A percentile compares a stretch with the other conserved stretches of the same genome.
phyloP scores from a whole-genome alignment of 2,888 invertebrate genomes.

The Augiades crinisus region DNA sequence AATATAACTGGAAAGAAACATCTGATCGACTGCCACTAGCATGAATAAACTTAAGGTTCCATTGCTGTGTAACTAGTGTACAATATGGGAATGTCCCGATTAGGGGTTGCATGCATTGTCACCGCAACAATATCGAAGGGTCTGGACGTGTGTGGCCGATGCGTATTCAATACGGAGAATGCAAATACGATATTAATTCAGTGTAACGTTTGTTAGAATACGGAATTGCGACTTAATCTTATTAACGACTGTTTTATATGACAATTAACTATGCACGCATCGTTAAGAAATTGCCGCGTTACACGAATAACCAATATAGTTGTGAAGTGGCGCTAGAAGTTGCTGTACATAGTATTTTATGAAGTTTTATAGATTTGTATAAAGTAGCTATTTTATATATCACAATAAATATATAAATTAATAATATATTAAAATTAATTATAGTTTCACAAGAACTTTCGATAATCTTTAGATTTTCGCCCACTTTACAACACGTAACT shows the following conservation, averaged over 20 bases:
- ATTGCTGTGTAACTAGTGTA: neutral
- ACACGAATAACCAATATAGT: too few relatives aligned
- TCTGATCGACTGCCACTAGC: neutral
- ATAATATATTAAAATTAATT: too few relatives aligned
- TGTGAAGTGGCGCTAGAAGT: too few relatives aligned
- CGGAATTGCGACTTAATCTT: constrained; percentile 5
- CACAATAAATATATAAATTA: too few relatives aligned
- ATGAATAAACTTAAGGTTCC: too few relatives aligned
- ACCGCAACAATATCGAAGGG: neutral
- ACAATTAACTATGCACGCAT: neutral
- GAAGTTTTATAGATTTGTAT: too few relatives aligned
- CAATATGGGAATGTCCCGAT: neutral
- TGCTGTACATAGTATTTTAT: too few relatives aligned
- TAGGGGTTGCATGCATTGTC: neutral
- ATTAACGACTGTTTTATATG: neutral
- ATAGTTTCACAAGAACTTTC: too few relatives aligned
- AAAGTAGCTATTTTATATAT: too few relatives aligned
- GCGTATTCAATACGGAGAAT: neutral
- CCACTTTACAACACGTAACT: too few relatives aligned
- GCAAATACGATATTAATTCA: constrained; percentile 18
- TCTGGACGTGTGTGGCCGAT: constrained; percentile 7
- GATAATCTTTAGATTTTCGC: too few relatives aligned
- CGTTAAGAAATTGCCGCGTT: neutral
- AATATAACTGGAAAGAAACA: neutral
- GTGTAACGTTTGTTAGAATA: constrained; percentile 1